Conservation (phyloP, 2,888 invertebrate species). For the Temnothorax rugatulus region DNA sequence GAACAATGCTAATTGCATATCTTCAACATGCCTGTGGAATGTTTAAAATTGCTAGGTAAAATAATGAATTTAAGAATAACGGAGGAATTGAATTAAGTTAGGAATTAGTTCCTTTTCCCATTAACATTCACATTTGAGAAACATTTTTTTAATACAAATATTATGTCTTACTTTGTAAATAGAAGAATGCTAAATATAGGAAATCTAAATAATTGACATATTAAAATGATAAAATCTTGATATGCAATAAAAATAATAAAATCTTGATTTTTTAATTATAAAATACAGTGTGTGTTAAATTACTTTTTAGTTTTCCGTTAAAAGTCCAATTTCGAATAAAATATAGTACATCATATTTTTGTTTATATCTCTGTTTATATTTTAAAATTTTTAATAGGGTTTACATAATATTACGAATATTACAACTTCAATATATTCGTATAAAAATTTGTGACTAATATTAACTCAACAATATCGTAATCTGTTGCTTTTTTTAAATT, state of each 20-base stretch:
- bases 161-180: background rate
- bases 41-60: constrained; percentile 32
- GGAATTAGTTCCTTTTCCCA: background rate
- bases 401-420: background rate
- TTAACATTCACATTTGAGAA: background rate
- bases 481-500: background rate
- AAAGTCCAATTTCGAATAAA: background rate
- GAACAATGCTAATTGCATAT: background rate
- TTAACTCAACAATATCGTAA: background rate
- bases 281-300: background rate
- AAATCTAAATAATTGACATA: background rate
- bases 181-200: background rate
- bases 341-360: background rate
- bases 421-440: background rate
- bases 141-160: background rate
- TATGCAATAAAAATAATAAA: background rate
- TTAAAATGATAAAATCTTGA: background rate
- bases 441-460: background rate
- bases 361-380: background rate
- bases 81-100: background rate
- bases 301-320: background rate
- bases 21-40: background rate
- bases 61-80: background rate
- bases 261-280: background rate
- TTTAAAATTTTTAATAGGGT: background rate